Base-by-base conservation (phyloP, 2,888 invertebrate genomes). In the Allygus modestus region DNA sequence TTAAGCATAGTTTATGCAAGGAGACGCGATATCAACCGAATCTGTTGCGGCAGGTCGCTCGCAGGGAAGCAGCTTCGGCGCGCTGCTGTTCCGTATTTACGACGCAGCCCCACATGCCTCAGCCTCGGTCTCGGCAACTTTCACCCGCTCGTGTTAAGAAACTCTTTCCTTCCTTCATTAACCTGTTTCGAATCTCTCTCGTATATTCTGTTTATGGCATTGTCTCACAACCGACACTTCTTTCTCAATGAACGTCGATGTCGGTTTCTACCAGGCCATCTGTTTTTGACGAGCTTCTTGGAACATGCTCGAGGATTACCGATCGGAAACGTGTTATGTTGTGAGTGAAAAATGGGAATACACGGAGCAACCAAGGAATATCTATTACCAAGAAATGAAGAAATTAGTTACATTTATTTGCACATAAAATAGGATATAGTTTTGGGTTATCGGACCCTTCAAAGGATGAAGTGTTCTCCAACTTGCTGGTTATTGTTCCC, bases 111-210 rank as follows among this genome's bases (percentile, higher is more conserved):
- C 33, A 77, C 77, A 79, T 79, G 54, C 79, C 28, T 26, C 15
- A 12, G 5, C n/a, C n/a, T n/a, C n/a, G n/a, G n/a, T n/a, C n/a
- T n/a, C 79, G 37, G 79, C 79, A 79, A 79, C 79, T 79, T 79
- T 79, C 79, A 79, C 79, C 51, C n/a, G 51, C 51, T 20, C 33
- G 51, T 23, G 51, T 79, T 33, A 58, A 37, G 58, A 58, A 79
- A 79, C 79, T 79, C 79, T 79, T 79, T 79, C 79, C 79, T 46
- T 79, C 79, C 58, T 58, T 79, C 79, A 79, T 79, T 79, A 79
- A 79, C 79, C 79, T 79, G 79, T 79, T 79, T 79, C 58, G 37
- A 37, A 79, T 79, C 79, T 79, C 77, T 46, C 79, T 58, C 79
- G 79, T 79, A 79, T 58, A 58, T 31, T 79, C 79, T 79, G 79